Conservation (phyloP, 2,888 invertebrate genomes). For the Lithophane socia region DNA sequence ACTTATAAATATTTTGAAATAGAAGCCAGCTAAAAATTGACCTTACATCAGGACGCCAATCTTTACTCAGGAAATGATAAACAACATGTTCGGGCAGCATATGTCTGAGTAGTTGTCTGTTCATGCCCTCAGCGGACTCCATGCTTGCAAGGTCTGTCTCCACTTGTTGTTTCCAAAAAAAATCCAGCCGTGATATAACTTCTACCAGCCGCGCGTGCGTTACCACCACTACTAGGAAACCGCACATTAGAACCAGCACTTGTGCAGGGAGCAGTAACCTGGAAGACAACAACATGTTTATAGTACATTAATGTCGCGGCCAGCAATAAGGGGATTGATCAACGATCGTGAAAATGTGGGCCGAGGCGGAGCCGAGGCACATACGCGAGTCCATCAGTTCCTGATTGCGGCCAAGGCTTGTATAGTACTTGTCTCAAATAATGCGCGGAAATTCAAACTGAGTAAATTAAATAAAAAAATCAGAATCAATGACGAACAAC, state of each 20-base stretch:
- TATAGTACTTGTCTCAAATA: no score
- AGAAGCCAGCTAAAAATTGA: background rate
- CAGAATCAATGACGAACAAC: no score
- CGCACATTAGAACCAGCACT: constrained; percentile 94
- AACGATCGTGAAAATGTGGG: no score
- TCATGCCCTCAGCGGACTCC: constrained; percentile 97
- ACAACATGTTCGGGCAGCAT: constrained; percentile 99
- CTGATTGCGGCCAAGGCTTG: no score
- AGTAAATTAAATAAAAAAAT: no score
- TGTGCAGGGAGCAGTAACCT: constrained; percentile 92
- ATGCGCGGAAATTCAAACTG: no score
- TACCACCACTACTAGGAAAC: constrained; percentile 96
- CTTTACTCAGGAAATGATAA: constrained; percentile 96
- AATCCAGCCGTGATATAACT: constrained; percentile 98
- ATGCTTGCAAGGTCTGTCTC: constrained; percentile 97
- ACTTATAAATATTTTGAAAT: background rate
- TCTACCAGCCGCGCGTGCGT: constrained; percentile 97
- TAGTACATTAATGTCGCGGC: no score
- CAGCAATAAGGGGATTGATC: no score
- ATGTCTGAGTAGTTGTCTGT: constrained; percentile 96
- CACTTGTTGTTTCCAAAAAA: constrained; percentile 99
- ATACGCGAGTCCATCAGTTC: no score
- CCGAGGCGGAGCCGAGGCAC: no score
- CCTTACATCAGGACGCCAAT: constrained; percentile 94
- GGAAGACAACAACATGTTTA: constrained; percentile 38